These are phyloP conservation scores for Heterodera filipjevi DNA, from an alignment of 2,888 invertebrate genomes.

Conservation along the genomic window DNA sequence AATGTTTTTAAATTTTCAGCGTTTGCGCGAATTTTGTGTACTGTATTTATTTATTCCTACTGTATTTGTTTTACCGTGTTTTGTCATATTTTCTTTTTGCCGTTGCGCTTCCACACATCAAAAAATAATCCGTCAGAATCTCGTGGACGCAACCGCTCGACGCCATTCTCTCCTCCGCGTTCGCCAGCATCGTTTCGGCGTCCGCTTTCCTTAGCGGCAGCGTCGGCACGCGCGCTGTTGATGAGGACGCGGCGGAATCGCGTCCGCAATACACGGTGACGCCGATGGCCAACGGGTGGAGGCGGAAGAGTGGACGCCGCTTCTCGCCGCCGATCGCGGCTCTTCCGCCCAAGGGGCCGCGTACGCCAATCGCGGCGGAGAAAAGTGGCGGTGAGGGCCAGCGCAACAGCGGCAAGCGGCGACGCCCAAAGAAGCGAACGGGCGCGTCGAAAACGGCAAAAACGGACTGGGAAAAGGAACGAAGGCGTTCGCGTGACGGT, in stretches of 20 bases:
- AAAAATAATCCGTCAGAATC: constrained; percentile 12
- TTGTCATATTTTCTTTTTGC: neutral
- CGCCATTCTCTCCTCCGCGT: constrained; percentile 17
- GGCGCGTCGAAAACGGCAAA: neutral
- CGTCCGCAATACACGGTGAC: constrained; percentile 3
- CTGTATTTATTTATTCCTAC: no score
- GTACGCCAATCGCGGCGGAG: neutral
- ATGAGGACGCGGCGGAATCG: neutral
- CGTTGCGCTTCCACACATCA: neutral
- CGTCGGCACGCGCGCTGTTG: neutral
- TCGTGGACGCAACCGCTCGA: constrained; percentile 8
- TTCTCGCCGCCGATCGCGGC: neutral
- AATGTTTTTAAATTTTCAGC: no score
- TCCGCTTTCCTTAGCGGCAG: neutral
- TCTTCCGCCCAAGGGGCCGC: neutral
- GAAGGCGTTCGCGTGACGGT: constrained; percentile 7
- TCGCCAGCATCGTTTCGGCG: constrained; percentile 14
- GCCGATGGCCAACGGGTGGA: neutral
- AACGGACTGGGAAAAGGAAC: neutral
- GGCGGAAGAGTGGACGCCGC: neutral
- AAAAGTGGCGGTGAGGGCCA: neutral
- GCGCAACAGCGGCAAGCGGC: constrained; percentile 12
- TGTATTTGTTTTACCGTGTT: neutral
- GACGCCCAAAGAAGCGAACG: neutral
- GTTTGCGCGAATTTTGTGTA: no score